Evolutionary conservation across 1,140 invertebrate genomes (phyloP), one percentile per base, ranked within the genome.

Genomic region (Ericerus pela): DNA sequence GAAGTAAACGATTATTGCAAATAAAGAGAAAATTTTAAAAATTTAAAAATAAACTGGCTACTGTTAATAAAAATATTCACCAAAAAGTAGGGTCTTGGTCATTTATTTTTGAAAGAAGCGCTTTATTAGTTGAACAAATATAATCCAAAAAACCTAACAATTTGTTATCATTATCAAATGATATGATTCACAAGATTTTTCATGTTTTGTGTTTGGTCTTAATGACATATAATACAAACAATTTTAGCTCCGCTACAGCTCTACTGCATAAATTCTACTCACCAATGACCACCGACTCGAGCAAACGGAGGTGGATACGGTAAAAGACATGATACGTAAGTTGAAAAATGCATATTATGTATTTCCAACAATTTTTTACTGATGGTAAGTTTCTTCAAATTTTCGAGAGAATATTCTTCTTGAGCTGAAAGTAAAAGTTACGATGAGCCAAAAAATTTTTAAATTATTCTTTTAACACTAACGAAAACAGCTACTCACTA

Each of bases 211-310:
- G n/a, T n/a, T n/a, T n/a, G n/a, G n/a, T n/a, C n/a, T n/a, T n/a
- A n/a, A n/a, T n/a, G n/a, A n/a, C n/a, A n/a, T n/a, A n/a, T n/a
- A n/a, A n/a, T n/a, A n/a, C n/a, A n/a, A n/a, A n/a, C n/a, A n/a
- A n/a, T n/a, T n/a, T n/a, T n/a, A n/a, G n/a, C n/a, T n/a, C n/a
- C n/a, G n/a, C n/a, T n/a, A n/a, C n/a, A n/a, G n/a, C n/a, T n/a
- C n/a, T n/a, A n/a, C n/a, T n/a, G n/a, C n/a, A n/a, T n/a, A 11
- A 10, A 11, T 31, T 26, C 47, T 60, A 66, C 71, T 69, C 73
- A 86, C 93, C 92, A 96, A 69, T 94, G 87, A 6, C 91, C 92
- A 28, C 91, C 92, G 57, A 96, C 87, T 62, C 88, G 74, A 54
- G 88, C 86, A 72, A 89, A 92, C 66, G 94, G 89, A 14, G 84